Conservation (phyloP, 2,113 vertebrate species). For the Spilogale gracilis region DNA sequence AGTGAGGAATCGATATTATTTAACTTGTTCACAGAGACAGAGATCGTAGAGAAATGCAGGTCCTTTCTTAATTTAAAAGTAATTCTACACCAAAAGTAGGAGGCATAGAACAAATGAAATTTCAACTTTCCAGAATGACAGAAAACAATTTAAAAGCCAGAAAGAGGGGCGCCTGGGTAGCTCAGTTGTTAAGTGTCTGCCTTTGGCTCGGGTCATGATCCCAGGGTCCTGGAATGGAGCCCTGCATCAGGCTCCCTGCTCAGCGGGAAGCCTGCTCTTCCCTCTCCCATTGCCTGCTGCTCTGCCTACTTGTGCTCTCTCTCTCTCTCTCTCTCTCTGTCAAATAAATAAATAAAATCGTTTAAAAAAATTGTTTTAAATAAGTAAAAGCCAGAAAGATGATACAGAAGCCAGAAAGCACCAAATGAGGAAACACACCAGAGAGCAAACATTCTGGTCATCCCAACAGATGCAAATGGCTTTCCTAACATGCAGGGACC, state of each 20-base stretch:
- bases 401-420: background rate
- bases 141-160: background rate
- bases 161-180: background rate
- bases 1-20: background rate
- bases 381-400: background rate
- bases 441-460: background rate
- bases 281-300: too few species aligned
- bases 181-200: too few species aligned
- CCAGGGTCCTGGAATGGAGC: too few species aligned
- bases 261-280: too few species aligned
- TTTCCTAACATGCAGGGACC: background rate
- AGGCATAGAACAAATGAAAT: background rate
- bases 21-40: background rate
- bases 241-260: too few species aligned
- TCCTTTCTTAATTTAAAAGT: constrained; percentile 41
- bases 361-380: too few species aligned
- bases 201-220: too few species aligned
- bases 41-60: background rate
- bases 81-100: background rate
- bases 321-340: too few species aligned
- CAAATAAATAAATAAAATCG: too few species aligned
- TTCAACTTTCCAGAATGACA: background rate
- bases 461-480: background rate
- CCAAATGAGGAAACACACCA: background rate
- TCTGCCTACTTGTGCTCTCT: too few species aligned